These are phyloP conservation scores for Anthoscopus minutus DNA, from an alignment of 2,113 vertebrate species.

Conservation along the genomic window DNA sequence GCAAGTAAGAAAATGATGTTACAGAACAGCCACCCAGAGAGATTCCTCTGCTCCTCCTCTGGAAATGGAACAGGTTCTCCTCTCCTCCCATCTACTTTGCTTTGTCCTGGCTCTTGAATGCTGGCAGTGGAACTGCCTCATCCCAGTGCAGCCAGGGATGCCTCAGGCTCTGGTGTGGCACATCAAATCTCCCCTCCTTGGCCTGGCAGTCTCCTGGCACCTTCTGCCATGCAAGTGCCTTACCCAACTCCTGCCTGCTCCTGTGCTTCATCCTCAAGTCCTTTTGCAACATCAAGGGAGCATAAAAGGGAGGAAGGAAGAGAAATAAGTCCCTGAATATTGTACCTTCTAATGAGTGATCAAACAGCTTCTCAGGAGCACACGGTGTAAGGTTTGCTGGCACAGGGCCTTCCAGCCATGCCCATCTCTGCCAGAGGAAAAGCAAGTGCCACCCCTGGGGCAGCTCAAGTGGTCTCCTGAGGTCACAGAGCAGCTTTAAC, in stretches of 20 bases:
- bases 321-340: background rate
- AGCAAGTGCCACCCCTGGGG: background rate
- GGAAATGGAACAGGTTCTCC: background rate
- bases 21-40: background rate
- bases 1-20: background rate
- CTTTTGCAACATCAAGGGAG: background rate
- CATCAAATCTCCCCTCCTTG: background rate
- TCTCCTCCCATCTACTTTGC: background rate
- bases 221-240: background rate
- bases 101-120: background rate
- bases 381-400: background rate
- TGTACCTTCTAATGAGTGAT: background rate
- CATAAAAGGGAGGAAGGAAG: background rate
- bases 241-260: background rate
- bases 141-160: background rate
- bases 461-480: fast-evolving
- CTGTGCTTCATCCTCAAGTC: background rate
- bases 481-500: background rate
- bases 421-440: background rate
- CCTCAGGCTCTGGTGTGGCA: background rate
- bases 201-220: background rate
- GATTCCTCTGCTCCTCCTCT: background rate
- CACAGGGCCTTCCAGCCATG: background rate
- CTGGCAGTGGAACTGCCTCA: background rate
- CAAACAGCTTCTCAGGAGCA: background rate